Evolutionary conservation across 2,888 invertebrate species (phyloP).

Genomic region (Mimachlamys varia): DNA sequence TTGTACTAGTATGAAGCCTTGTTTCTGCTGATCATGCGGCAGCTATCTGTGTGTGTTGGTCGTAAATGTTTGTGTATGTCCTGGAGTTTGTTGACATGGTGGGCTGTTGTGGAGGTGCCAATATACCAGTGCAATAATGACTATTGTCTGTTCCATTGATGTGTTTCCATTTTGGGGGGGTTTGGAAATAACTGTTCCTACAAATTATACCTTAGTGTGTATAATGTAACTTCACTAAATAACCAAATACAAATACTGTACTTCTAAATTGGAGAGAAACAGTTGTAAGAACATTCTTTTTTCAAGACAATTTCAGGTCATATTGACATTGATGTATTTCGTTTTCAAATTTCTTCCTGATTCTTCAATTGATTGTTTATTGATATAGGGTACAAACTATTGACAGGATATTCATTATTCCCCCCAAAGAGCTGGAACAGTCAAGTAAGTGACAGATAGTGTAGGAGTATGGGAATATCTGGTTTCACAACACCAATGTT

Average conservation of each 20-base stretch:
- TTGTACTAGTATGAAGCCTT: not conserved
- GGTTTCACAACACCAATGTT: not conserved
- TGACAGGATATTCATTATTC: not conserved
- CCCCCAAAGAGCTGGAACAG: not conserved
- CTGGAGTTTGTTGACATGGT: not conserved
- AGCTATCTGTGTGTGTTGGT: not conserved
- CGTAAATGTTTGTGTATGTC: not conserved
- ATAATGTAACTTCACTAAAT: not conserved
- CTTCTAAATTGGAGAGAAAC: not conserved
- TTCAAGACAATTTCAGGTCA: not conserved
- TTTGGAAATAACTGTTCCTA: not conserved
- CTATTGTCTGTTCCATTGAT: not conserved
- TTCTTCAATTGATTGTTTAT: too few species aligned
- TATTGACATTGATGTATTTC: not conserved
- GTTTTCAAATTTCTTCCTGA: not conserved
- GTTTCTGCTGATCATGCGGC: not conserved
- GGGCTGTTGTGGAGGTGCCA: not conserved
- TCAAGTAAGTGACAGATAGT: not conserved
- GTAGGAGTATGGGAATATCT: not conserved
- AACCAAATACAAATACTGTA: not conserved
- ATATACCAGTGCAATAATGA: constrained; percentile 31
- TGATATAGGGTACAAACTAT: not conserved
- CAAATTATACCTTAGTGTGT: not conserved
- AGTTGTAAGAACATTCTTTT: not conserved
- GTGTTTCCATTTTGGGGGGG: not conserved